phyloP scores from a whole-genome alignment of 2,888 invertebrate genomes.

The Linyphia triangularis region DNA sequence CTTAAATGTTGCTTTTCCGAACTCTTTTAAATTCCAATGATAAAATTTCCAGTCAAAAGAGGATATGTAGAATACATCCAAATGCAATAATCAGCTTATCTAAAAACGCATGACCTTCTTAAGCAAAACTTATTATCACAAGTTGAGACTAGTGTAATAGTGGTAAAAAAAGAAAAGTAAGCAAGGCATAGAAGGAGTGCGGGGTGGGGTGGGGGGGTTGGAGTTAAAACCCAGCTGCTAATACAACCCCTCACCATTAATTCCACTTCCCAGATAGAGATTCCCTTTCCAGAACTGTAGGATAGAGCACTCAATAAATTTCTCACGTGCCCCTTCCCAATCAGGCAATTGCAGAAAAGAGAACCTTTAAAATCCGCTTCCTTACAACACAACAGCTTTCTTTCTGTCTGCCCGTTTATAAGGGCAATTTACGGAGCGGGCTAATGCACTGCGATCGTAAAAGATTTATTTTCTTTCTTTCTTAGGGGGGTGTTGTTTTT shows the following conservation, averaged over 20 bases:
- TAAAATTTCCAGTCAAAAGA: too few relatives aligned
- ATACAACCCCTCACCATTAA: constrained; percentile 55
- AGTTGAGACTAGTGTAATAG: too few relatives aligned
- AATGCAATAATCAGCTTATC: too few relatives aligned
- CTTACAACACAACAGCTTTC: constrained; percentile 61
- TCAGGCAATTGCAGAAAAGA: constrained; percentile 63
- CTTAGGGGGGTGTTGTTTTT: constrained; percentile 14
- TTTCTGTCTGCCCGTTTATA: constrained; percentile 31
- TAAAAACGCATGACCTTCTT: too few relatives aligned
- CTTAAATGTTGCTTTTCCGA: too few relatives aligned
- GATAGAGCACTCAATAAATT: constrained; percentile 59
- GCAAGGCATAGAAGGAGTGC: too few relatives aligned
- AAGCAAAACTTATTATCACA: too few relatives aligned
- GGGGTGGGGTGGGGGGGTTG: too few relatives aligned
- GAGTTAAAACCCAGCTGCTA: constrained; percentile 53
- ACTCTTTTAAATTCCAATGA: too few relatives aligned
- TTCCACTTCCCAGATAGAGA: constrained; percentile 19
- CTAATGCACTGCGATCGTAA: constrained; percentile 63
- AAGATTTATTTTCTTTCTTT: constrained; percentile 60
- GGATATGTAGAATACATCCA: too few relatives aligned
- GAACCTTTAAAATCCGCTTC: constrained; percentile 68
- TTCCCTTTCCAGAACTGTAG: not conserved
- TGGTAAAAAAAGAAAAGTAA: too few relatives aligned
- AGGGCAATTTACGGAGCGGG: constrained; percentile 61
- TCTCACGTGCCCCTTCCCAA: constrained; percentile 63